Base-by-base conservation (phyloP, 1,140 invertebrate species). In the Drosophila navojoa region DNA sequence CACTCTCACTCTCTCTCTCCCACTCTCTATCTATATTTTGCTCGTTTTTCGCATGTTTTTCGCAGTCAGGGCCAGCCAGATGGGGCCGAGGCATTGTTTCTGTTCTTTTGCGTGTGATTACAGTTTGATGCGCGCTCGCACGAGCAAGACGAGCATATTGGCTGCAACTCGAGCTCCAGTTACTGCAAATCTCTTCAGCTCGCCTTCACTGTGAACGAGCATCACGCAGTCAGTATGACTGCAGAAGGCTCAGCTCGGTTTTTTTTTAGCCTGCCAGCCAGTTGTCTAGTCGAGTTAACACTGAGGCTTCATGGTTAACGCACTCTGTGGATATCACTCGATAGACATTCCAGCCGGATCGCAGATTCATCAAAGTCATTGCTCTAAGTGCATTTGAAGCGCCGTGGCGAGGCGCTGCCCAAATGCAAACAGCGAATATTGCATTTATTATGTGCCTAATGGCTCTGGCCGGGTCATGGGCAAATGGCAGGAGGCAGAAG, bases 361-460 rank as follows among this genome's bases (percentile, higher is more conserved):
- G n/a, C 32, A 16, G 50, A 15, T 29, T 29, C 22, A 27, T 62
- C 5, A 54, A 40, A 45, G 16, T 13, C 10, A 16, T 53, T 47
- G 52, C n/a, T 35, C 9, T 9, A 44, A 53, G 60, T 19, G 35
- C 35, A 53, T 42, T 27, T 27, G n/a, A 10, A 10, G 19, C 25
- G 52, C 22, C 19, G n/a, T 38, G 40, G 62, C 42, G 27, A 15
- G 15, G 52, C 52, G 16, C 44, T 16, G 25, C 49, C 42, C 4
- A 38, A 38, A 11, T 11, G 35, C 35, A 38, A 10, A 4, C 35
- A 38, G 4, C 42, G 42, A 16, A 45, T 32, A 9, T 27, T 62
- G 66, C 49, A 69, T 53, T 61, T 52, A 55, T 47, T 61, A 69
- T 54, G 50, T 27, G 49, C 42, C 47, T 61, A 32, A 42, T 49